Evolutionary conservation across 2,888 invertebrate species (phyloP).

Genomic region (Acleris laterana): DNA sequence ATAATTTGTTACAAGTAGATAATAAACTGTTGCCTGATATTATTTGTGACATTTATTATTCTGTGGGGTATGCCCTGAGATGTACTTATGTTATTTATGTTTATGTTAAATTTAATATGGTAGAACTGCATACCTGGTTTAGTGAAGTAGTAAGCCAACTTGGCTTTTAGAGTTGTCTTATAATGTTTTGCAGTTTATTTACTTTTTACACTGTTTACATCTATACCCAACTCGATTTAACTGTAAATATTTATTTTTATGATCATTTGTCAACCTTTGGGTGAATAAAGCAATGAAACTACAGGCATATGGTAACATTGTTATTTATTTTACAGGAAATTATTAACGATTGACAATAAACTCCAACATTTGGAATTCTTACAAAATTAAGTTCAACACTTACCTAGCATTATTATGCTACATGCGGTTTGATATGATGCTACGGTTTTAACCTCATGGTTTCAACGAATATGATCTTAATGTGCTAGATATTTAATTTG

Average conservation of each 20-base stretch:
- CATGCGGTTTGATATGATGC: constrained; percentile 76
- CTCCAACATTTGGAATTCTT: constrained; percentile 74
- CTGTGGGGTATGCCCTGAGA: not conserved
- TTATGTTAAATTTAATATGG: not conserved
- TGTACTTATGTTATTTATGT: no score
- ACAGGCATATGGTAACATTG: constrained; percentile 74
- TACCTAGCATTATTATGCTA: constrained; percentile 70
- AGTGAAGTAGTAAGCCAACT: no score
- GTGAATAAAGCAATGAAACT: constrained; percentile 57
- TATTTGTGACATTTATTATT: constrained; percentile 43
- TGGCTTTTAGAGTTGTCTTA: no score
- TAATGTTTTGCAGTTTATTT: no score
- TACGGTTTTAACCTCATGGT: constrained; percentile 60
- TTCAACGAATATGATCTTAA: constrained; percentile 47
- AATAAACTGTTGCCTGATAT: constrained; percentile 63
- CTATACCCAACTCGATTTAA: not conserved
- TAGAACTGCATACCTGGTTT: no score
- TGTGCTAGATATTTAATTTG: not conserved
- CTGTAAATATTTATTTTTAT: constrained; percentile 11
- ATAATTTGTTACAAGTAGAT: constrained; percentile 74
- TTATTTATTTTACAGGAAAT: constrained; percentile 81
- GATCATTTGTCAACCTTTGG: constrained; percentile 32
- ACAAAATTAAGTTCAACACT: constrained; percentile 81
- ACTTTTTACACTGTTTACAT: not conserved
- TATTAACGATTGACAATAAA: constrained; percentile 81